phyloP scores from a whole-genome alignment of 53 echinoderm and acorn worm genomes.

The Paelopatides confundens region DNA sequence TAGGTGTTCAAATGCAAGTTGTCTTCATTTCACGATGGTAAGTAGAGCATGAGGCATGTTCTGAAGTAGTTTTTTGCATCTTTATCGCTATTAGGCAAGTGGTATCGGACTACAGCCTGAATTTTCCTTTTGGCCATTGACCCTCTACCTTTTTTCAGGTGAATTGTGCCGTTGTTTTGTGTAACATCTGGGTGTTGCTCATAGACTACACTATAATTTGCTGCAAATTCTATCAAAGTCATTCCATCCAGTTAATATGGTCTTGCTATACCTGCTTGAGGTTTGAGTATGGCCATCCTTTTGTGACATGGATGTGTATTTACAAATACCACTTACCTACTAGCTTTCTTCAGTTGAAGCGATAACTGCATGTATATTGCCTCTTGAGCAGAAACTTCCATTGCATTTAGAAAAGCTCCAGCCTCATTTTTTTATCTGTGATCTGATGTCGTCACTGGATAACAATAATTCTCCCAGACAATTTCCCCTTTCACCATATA shows the following conservation, averaged over 20 bases:
- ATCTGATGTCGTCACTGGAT: background rate
- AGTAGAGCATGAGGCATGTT: slow-evolving; percentile 46
- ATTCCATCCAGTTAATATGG: slow-evolving; percentile 20
- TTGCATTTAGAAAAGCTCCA: slow-evolving; percentile 23
- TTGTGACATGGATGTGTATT: too few relatives aligned
- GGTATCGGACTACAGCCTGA: slow-evolving; percentile 3
- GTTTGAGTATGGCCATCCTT: slow-evolving; percentile 8
- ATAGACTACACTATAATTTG: background rate
- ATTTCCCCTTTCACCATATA: slow-evolving; percentile 53
- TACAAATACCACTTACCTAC: too few relatives aligned
- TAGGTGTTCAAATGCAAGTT: background rate
- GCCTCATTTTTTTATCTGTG: slow-evolving; percentile 31
- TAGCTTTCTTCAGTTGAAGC: slow-evolving; percentile 29
- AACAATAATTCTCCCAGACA: slow-evolving; percentile 25
- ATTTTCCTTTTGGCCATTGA: background rate
- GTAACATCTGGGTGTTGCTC: too few relatives aligned
- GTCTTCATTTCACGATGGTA: slow-evolving; percentile 50
- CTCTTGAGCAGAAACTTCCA: slow-evolving; percentile 58
- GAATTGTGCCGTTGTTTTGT: background rate
- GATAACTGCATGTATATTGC: slow-evolving; percentile 45
- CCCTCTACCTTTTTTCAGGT: background rate
- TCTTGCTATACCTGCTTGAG: background rate
- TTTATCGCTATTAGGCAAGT: slow-evolving; percentile 9
- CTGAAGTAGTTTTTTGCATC: slow-evolving; percentile 13
- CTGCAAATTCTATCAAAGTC: slow-evolving; percentile 52